Conservation (phyloP, 2,888 invertebrate species). For the Lutraria lutraria region DNA sequence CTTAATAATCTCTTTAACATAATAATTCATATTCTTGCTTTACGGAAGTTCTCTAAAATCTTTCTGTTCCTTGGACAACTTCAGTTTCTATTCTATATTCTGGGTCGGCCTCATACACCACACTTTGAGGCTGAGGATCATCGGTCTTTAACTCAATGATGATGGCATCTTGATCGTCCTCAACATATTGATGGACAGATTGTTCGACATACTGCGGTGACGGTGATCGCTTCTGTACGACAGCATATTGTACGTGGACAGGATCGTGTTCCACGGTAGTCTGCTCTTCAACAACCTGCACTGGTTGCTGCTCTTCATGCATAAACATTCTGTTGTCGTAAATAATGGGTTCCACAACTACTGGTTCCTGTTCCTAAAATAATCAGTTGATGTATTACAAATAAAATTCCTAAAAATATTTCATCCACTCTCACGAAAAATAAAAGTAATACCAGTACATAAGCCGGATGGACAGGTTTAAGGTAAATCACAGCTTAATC, state of each 20-base stretch:
- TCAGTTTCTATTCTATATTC: conserved; percentile 67
- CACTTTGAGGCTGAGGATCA: conserved; percentile 15
- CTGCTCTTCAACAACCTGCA: conserved; percentile 38
- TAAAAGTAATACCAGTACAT: too few relatives aligned
- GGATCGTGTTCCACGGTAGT: conserved; percentile 49
- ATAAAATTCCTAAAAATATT: not conserved
- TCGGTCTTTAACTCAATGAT: conserved; percentile 57
- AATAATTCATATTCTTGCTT: not conserved
- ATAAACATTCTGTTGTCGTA: conserved; percentile 65
- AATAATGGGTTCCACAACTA: conserved; percentile 55
- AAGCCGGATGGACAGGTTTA: too few relatives aligned
- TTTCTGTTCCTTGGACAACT: conserved; percentile 35
- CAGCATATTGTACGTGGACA: conserved; percentile 67
- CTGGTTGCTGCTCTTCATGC: conserved; percentile 33
- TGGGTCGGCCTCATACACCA: conserved; percentile 35
- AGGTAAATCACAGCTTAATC: too few relatives aligned
- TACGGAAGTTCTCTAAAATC: not conserved
- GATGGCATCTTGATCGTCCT: conserved; percentile 59
- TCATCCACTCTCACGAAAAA: not conserved
- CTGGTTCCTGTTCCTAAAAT: conserved; percentile 51
- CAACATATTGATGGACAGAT: conserved; percentile 29
- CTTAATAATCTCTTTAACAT: not conserved
- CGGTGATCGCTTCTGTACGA: conserved; percentile 49
- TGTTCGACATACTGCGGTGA: conserved; percentile 23
- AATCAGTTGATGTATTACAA: not conserved